These are phyloP conservation scores for Tretioscincus oriximinensis DNA, from an alignment of 2,113 vertebrate genomes.

Conservation along the genomic window DNA sequence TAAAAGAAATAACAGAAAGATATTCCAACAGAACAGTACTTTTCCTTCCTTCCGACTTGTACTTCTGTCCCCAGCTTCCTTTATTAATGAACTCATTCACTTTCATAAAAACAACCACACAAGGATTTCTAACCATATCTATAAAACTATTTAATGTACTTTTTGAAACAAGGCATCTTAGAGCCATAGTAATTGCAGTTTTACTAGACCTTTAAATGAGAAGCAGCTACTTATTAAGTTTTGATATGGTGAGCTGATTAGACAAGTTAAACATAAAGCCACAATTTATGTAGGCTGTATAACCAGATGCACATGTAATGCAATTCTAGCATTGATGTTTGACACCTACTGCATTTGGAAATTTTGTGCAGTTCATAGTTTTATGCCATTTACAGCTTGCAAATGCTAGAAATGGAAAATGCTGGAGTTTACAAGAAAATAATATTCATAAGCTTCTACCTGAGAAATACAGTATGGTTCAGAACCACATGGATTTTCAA, in stretches of 20 bases:
- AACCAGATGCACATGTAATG: conserved; percentile 42
- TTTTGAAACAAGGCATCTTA: conserved; percentile 68
- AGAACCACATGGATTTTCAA: conserved; percentile 67
- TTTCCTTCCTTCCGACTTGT: conserved; percentile 33
- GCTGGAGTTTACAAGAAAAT: conserved; percentile 72
- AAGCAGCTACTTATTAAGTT: conserved; percentile 73
- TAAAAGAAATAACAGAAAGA: not conserved
- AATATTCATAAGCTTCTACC: conserved; percentile 71
- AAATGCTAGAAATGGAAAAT: conserved; percentile 65
- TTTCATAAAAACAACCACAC: conserved; percentile 64
- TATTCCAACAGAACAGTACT: conserved; percentile 24
- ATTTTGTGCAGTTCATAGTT: conserved; percentile 52
- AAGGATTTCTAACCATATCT: conserved; percentile 62
- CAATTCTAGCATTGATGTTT: conserved; percentile 33
- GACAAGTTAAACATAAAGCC: conserved; percentile 64
- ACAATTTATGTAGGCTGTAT: conserved; percentile 50
- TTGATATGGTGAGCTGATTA: conserved; percentile 68
- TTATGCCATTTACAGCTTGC: conserved; percentile 57
- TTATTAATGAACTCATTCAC: conserved; percentile 65
- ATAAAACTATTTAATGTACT: conserved; percentile 67
- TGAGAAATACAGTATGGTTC: conserved; percentile 65
- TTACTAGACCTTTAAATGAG: conserved; percentile 73
- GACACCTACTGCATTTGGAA: conserved; percentile 27
- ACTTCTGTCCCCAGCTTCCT: conserved; percentile 47
- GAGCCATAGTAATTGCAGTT: conserved; percentile 63